phyloP scores from a whole-genome alignment of 2,797 vertebrate genomes.

The Glyptemys insculpta region DNA sequence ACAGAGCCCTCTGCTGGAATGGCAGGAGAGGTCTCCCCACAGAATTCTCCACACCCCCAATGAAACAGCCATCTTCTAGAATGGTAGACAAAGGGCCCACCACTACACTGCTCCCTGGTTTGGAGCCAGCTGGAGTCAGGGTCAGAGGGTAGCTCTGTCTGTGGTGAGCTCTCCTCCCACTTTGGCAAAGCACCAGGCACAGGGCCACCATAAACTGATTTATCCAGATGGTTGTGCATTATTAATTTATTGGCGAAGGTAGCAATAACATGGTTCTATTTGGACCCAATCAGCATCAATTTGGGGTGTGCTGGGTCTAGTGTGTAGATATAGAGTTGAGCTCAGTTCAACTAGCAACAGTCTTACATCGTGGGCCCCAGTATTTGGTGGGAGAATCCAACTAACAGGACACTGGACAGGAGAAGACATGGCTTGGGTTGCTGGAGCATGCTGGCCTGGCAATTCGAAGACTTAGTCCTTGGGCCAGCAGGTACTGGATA shows the following conservation, averaged over 20 bases:
- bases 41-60: accelerated
- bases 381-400: neutral
- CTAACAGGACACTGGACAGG: neutral
- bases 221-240: neutral
- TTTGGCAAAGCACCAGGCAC: neutral
- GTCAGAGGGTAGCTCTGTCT: neutral
- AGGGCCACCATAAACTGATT: neutral
- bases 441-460: neutral
- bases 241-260: neutral
- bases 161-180: neutral
- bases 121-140: neutral
- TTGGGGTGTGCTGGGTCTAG: neutral
- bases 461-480: neutral
- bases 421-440: neutral
- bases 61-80: neutral
- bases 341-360: neutral
- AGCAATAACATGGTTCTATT: neutral
- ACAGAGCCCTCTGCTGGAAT: neutral
- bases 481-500: neutral
- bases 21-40: neutral
- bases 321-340: neutral
- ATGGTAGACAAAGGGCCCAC: neutral
- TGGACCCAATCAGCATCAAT: neutral
- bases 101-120: neutral
- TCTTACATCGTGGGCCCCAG: neutral